phyloP scores from a whole-genome alignment of 2,113 vertebrate genomes.

The Cololabis saira region DNA sequence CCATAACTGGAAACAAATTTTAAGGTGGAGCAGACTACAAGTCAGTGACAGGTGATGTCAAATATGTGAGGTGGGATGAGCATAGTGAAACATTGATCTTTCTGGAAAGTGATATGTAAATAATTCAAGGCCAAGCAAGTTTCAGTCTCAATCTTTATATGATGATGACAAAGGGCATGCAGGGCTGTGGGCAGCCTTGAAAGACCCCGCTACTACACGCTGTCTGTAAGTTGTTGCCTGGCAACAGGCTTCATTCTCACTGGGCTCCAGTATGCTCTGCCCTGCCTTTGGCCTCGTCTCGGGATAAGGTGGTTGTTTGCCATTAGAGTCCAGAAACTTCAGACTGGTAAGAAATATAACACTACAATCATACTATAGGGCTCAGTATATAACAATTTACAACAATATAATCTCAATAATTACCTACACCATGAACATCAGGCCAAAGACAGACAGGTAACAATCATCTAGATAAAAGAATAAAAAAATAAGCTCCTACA shows the following conservation, averaged over 20 bases:
- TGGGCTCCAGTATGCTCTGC: slow-evolving; percentile 75
- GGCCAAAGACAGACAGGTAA: slow-evolving; percentile 24
- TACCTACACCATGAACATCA: slow-evolving; percentile 20
- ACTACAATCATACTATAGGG: slow-evolving; percentile 11
- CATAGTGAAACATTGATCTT: slow-evolving; percentile 28
- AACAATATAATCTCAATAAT: neutral
- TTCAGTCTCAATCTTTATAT: slow-evolving; percentile 62
- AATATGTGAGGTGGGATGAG: slow-evolving; percentile 13
- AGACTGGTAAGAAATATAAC: slow-evolving; percentile 33
- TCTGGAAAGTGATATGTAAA: slow-evolving; percentile 49
- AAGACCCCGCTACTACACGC: slow-evolving; percentile 61
- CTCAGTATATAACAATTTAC: slow-evolving; percentile 9
- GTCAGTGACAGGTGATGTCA: slow-evolving; percentile 17
- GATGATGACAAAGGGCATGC: slow-evolving; percentile 63
- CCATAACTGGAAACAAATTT: slow-evolving; percentile 1
- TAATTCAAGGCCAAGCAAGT: slow-evolving; percentile 59
- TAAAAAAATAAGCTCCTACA: slow-evolving; percentile 11
- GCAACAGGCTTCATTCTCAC: slow-evolving; percentile 78
- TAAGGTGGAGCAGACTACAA: neutral
- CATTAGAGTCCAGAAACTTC: slow-evolving; percentile 58
- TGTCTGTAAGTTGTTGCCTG: slow-evolving; percentile 79
- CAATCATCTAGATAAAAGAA: slow-evolving; percentile 45
- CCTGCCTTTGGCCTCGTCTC: slow-evolving; percentile 75
- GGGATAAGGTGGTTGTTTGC: slow-evolving; percentile 60
- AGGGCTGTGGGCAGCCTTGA: slow-evolving; percentile 63